Conservation (phyloP, 2,888 invertebrate species). For the Drosophila falleni region DNA sequence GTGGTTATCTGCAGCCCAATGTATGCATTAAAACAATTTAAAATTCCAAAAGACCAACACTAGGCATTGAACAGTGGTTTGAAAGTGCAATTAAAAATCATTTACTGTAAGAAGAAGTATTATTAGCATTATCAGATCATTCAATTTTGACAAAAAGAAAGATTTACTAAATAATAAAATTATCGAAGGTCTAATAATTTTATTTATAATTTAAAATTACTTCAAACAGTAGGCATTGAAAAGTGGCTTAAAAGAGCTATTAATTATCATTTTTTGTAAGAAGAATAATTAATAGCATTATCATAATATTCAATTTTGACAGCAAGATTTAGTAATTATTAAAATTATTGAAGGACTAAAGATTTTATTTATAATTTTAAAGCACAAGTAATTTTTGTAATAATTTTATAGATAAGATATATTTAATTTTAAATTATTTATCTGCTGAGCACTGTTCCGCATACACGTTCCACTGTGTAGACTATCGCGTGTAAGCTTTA, state of each 20-base stretch:
- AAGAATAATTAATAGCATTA: not conserved
- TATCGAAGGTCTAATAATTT: too few relatives aligned
- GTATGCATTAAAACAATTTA: conserved; percentile 77
- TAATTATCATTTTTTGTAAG: not conserved
- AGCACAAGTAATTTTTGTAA: too few relatives aligned
- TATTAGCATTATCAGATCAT: too few relatives aligned
- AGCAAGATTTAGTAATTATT: not conserved
- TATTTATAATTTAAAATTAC: too few relatives aligned
- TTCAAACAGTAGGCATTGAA: conserved; percentile 25
- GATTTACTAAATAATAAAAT: not conserved
- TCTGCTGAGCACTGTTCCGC: not conserved
- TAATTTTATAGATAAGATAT: too few relatives aligned
- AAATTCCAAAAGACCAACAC: conserved; percentile 67
- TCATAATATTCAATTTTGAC: not conserved
- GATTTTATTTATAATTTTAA: too few relatives aligned
- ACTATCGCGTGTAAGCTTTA: conserved; percentile 61
- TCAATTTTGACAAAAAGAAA: not conserved
- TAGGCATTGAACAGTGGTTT: conserved; percentile 2
- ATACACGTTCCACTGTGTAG: conserved; percentile 21
- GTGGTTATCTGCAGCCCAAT: conserved; percentile 49
- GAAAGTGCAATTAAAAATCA: not conserved
- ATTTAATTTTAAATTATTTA: too few relatives aligned
- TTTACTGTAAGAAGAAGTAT: not conserved
- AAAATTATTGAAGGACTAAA: too few relatives aligned
- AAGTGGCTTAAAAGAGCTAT: not conserved